These are phyloP conservation scores for Cavia aperea DNA, from an alignment of 2,113 vertebrate species.

Conservation along the genomic window DNA sequence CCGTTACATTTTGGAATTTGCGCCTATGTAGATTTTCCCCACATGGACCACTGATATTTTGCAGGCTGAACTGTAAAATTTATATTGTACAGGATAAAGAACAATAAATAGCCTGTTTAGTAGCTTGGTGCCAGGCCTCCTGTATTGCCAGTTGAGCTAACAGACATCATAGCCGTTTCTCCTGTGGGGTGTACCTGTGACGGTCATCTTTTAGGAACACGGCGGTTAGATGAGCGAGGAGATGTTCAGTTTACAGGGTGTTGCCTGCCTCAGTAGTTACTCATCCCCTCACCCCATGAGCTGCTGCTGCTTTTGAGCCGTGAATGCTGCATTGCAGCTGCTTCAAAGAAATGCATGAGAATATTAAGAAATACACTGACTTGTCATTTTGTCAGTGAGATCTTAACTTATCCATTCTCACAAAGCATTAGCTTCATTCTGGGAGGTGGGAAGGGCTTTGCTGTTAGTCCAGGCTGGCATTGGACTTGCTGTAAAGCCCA, in stretches of 20 bases:
- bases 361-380: background rate
- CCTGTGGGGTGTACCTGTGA: background rate
- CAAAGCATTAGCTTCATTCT: background rate
- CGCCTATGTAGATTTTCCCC: constrained; percentile 15
- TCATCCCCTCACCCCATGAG: background rate
- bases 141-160: background rate
- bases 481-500: background rate
- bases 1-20: constrained; percentile 24
- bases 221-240: background rate
- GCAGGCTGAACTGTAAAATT: constrained; percentile 22
- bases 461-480: background rate
- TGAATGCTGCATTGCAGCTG: background rate
- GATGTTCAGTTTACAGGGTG: background rate
- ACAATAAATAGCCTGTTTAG: constrained; percentile 23
- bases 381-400: constrained; percentile 35
- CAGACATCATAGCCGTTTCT: background rate
- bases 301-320: background rate
- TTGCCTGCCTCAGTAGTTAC: background rate
- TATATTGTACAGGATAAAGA: constrained; percentile 1
- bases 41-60: background rate
- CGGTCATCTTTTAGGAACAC: constrained; percentile 8
- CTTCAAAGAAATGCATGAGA: constrained; percentile 13
- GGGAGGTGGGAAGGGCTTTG: background rate
- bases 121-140: constrained; percentile 1
- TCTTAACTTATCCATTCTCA: background rate